These are phyloP conservation scores for Fratercula arctica DNA, from an alignment of 2,797 vertebrate genomes.

Conservation along the genomic window DNA sequence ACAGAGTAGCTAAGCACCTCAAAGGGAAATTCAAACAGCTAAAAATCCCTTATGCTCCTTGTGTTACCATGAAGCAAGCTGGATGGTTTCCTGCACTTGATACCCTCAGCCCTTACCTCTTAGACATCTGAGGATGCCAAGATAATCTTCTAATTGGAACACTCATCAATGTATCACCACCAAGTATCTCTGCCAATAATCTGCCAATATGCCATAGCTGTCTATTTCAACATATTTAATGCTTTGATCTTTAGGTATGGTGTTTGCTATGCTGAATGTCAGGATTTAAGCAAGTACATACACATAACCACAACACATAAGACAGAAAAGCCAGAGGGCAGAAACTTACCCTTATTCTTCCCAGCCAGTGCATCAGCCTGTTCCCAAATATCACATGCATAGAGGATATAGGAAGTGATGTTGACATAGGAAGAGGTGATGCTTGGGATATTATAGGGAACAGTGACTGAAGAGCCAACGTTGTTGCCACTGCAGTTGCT, in stretches of 20 bases:
- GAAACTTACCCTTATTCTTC: constrained; percentile 84
- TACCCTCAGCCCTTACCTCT: background rate
- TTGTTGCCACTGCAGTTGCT: constrained; percentile 54
- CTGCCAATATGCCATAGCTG: background rate
- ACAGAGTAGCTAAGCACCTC: background rate
- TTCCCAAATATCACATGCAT: constrained; percentile 90
- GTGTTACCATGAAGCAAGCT: fast-evolving
- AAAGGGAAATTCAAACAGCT: background rate
- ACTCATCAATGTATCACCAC: background rate
- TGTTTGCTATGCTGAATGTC: background rate
- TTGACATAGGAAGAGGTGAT: constrained; percentile 88
- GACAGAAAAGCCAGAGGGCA: background rate
- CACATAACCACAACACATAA: background rate
- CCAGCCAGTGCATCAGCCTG: constrained; percentile 84
- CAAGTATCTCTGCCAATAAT: background rate
- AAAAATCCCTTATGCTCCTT: background rate
- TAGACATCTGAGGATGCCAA: background rate
- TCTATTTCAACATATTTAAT: background rate
- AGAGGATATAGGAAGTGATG: constrained; percentile 89
- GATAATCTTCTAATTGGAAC: background rate
- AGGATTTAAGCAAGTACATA: background rate
- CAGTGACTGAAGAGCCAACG: constrained; percentile 64
- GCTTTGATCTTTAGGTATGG: background rate
- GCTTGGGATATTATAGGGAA: constrained; percentile 84
- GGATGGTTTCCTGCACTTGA: background rate